Conservation (phyloP, 2,113 vertebrate genomes). For the Anguilla japonica region DNA sequence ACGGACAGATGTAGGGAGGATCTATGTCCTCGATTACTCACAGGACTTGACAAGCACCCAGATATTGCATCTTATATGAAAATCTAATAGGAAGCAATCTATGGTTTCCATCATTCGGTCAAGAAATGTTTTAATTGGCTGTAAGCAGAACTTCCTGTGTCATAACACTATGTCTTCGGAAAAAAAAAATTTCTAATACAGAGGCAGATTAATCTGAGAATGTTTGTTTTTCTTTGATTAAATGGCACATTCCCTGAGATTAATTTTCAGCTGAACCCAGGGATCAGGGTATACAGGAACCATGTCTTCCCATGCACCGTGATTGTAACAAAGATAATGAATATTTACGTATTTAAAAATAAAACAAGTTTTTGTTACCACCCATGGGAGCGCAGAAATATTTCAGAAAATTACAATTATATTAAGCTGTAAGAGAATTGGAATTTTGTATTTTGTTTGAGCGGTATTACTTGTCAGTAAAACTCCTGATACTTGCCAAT, state of each 20-base stretch:
- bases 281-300: neutral
- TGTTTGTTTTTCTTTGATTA: neutral
- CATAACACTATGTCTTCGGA: neutral
- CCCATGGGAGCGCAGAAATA: neutral
- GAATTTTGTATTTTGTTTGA: neutral
- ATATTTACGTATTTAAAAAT: neutral
- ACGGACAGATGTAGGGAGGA: neutral
- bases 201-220: neutral
- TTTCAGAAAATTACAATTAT: too few species aligned
- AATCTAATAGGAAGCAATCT: neutral
- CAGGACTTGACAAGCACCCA: neutral
- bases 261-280: neutral
- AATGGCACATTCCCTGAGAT: neutral
- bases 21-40: neutral
- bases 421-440: too few species aligned
- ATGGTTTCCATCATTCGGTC: neutral
- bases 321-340: neutral
- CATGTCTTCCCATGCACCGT: neutral
- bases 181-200: neutral
- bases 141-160: neutral
- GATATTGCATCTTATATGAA: neutral
- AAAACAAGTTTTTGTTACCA: neutral
- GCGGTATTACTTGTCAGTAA: neutral
- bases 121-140: neutral
- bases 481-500: neutral